Percentiles rank a stretch among this genome's conserved stretches.
These are phyloP conservation scores for Junco hyemalis DNA, from an alignment of 2,113 vertebrate genomes.

Conservation along the genomic window DNA sequence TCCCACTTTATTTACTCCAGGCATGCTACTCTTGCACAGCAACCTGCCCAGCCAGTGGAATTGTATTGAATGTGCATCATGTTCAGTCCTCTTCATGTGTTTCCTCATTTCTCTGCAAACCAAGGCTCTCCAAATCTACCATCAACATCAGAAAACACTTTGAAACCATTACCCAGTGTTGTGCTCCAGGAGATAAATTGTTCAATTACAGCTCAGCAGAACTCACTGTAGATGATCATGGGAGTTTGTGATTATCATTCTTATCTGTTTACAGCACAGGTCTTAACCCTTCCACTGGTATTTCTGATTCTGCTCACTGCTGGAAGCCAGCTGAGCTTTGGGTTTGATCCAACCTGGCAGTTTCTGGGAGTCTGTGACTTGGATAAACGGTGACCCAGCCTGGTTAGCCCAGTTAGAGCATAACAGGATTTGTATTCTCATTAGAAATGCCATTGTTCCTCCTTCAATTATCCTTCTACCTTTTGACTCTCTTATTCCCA, in stretches of 20 bases:
- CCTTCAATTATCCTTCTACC: background rate
- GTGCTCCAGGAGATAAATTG: background rate
- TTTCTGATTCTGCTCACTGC: background rate
- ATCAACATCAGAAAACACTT: background rate
- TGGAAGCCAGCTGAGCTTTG: background rate
- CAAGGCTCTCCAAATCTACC: background rate
- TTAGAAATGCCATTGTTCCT: background rate
- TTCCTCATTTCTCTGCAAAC: background rate
- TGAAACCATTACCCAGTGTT: background rate
- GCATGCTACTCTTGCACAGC: rapidly evolving
- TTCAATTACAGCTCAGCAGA: background rate
- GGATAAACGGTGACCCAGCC: background rate
- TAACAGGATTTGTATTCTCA: background rate
- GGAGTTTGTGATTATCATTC: background rate
- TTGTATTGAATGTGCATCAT: background rate
- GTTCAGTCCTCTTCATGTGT: background rate
- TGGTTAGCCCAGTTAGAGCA: background rate
- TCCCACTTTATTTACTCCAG: background rate
- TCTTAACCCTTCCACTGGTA: background rate
- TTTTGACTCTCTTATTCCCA: background rate
- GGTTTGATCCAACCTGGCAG: background rate
- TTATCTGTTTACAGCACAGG: background rate
- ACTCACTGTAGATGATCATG: background rate
- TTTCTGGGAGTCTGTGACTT: background rate
- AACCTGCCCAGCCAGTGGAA: background rate